Percentiles rank a stretch among this genome's conserved stretches.
phyloP scores from a whole-genome alignment of 2,888 invertebrate species.

The Rhamnusium bicolor region DNA sequence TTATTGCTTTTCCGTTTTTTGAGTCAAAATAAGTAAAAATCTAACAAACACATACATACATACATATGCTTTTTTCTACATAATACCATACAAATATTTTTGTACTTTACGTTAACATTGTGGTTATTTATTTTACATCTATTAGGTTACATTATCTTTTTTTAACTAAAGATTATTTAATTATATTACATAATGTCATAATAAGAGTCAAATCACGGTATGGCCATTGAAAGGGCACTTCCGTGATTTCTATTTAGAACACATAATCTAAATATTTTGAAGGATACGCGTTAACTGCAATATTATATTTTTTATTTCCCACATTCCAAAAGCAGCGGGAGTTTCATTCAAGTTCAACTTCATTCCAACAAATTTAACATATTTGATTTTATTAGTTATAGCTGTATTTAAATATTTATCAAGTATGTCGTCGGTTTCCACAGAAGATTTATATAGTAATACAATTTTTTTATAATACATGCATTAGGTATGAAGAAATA shows the following conservation, averaged over 20 bases:
- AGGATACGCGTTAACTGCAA: conserved; percentile 20
- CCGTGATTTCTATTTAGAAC: neutral
- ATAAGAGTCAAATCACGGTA: conserved; percentile 10
- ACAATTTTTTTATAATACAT: neutral
- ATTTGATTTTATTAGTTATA: conserved; percentile 23
- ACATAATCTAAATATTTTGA: conserved; percentile 21
- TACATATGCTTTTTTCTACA: too few species aligned
- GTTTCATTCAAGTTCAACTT: conserved; percentile 23
- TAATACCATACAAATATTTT: too few species aligned
- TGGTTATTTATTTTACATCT: too few species aligned
- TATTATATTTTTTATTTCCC: conserved; percentile 16
- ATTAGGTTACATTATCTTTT: too few species aligned
- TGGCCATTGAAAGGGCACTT: neutral
- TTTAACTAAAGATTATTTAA: neutral
- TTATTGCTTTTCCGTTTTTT: too few species aligned
- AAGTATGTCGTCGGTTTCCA: neutral
- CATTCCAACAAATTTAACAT: conserved; percentile 18
- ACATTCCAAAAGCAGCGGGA: conserved; percentile 16
- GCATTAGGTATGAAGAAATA: neutral
- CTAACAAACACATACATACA: too few species aligned
- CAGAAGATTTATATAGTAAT: neutral
- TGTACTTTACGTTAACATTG: too few species aligned
- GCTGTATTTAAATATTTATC: conserved; percentile 9
- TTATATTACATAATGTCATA: neutral
- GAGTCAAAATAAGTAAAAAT: too few species aligned